phyloP scores from a whole-genome alignment of 2,797 vertebrate genomes.

The Dipus sagitta region DNA sequence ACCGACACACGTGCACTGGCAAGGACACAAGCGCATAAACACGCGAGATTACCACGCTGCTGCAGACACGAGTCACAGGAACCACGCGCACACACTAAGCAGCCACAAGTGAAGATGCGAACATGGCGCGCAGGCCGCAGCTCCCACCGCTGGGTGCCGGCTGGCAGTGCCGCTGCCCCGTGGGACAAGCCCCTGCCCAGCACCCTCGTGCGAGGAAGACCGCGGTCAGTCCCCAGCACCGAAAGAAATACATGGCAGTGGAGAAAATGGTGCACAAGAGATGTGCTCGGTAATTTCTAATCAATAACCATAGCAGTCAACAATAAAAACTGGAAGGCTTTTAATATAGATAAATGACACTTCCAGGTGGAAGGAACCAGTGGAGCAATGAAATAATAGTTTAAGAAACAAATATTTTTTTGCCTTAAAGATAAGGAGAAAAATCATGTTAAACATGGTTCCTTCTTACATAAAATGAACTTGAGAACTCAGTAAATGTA shows the following conservation, averaged over 20 bases:
- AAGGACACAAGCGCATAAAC: not conserved
- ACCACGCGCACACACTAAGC: not conserved
- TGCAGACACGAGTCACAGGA: not conserved
- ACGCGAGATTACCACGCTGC: not conserved
- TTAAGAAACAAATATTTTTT: not conserved
- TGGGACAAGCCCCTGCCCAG: too few relatives aligned
- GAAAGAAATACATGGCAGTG: not conserved
- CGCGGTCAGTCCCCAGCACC: not conserved
- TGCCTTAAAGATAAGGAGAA: constrained; percentile 70
- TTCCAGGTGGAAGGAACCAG: not conserved
- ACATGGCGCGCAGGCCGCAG: not conserved
- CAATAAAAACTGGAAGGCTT: constrained; percentile 39
- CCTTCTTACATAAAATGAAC: constrained; percentile 43
- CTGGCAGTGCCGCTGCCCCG: too few relatives aligned
- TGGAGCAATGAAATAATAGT: constrained; percentile 65
- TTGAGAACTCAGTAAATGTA: constrained; percentile 66
- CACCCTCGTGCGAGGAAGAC: not conserved
- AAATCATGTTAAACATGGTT: constrained; percentile 62
- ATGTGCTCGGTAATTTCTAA: constrained; percentile 45
- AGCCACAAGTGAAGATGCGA: constrained; percentile 24
- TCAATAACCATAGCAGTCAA: constrained; percentile 62
- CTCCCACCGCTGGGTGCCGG: not conserved
- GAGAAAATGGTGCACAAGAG: constrained; percentile 40
- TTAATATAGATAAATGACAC: constrained; percentile 60
- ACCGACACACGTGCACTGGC: not conserved